Evolutionary conservation across 1,140 invertebrate species (phyloP).

Genomic region (Drosophila miranda): DNA sequence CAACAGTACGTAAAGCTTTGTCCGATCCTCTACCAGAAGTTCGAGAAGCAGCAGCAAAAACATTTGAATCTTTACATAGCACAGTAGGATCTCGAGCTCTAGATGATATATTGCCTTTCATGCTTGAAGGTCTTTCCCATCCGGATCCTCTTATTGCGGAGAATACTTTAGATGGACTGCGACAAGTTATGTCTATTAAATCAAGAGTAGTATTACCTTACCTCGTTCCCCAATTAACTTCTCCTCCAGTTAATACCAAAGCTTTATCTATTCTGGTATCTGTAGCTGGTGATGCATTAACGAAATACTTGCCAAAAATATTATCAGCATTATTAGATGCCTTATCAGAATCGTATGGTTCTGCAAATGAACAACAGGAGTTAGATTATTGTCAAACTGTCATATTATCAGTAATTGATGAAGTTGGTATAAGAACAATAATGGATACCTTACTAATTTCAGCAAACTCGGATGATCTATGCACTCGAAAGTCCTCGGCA

Average conservation of each 20-base stretch:
- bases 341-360: constrained; percentile 88
- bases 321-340: constrained; percentile 94
- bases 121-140: constrained; percentile 93
- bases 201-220: constrained; percentile 97
- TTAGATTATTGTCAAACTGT: constrained; percentile 97
- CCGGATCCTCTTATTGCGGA: constrained; percentile 89
- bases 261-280: constrained; percentile 95
- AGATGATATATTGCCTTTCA: constrained; percentile 97
- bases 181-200: constrained; percentile 98
- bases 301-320: constrained; percentile 94
- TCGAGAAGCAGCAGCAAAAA: constrained; percentile 95
- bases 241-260: constrained; percentile 94
- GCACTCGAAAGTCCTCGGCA: constrained; percentile 90
- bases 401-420: constrained; percentile 93
- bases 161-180: constrained; percentile 95
- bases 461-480: constrained; percentile 86
- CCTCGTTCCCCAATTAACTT: constrained; percentile 96
- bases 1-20: constrained; percentile 96
- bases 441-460: constrained; percentile 95
- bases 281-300: constrained; percentile 97
- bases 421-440: constrained; percentile 92
- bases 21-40: constrained; percentile 97
- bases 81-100: constrained; percentile 96
- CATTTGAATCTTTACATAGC: constrained; percentile 97
- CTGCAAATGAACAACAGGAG: constrained; percentile 88